These are phyloP conservation scores for Pungitius pungitius DNA, from an alignment of 2,113 vertebrate genomes.

Conservation along the genomic window DNA sequence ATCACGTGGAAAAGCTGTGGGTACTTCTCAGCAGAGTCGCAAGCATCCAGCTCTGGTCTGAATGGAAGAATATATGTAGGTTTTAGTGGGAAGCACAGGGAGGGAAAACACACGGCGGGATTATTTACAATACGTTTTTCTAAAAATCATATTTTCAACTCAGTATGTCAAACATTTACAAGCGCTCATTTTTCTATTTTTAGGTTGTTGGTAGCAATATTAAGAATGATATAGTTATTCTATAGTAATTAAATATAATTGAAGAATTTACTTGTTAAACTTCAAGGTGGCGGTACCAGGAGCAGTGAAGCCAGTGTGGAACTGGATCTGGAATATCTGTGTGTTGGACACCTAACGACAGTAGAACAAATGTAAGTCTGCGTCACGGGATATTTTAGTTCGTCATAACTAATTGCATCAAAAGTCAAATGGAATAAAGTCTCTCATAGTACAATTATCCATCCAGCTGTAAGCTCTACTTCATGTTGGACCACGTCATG, in stretches of 20 bases:
- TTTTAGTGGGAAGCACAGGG: background rate
- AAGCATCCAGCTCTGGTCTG: constrained; percentile 96
- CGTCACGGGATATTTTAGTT: background rate
- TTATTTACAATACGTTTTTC: background rate
- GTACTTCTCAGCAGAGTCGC: constrained; percentile 97
- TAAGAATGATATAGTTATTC: too few species aligned
- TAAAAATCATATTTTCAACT: background rate
- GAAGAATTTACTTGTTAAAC: constrained; percentile 91
- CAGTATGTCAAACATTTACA: background rate
- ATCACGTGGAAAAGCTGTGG: constrained; percentile 95
- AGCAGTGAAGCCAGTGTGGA: constrained; percentile 96
- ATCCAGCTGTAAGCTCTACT: background rate
- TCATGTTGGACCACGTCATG: background rate
- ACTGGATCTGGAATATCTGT: constrained; percentile 98
- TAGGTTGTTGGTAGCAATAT: background rate
- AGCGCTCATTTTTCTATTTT: background rate
- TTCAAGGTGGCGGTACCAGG: constrained; percentile 90
- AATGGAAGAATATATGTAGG: background rate
- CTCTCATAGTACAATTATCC: background rate
- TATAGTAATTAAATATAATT: constrained; percentile 6
- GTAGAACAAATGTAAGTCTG: constrained; percentile 16
- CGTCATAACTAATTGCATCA: background rate
- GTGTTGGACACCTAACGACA: constrained; percentile 92
- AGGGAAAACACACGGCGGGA: background rate
- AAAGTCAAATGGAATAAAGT: background rate